These are phyloP conservation scores for Caenorhabditis macrosperma DNA, from an alignment of 2,888 invertebrate genomes.

Conservation along the genomic window DNA sequence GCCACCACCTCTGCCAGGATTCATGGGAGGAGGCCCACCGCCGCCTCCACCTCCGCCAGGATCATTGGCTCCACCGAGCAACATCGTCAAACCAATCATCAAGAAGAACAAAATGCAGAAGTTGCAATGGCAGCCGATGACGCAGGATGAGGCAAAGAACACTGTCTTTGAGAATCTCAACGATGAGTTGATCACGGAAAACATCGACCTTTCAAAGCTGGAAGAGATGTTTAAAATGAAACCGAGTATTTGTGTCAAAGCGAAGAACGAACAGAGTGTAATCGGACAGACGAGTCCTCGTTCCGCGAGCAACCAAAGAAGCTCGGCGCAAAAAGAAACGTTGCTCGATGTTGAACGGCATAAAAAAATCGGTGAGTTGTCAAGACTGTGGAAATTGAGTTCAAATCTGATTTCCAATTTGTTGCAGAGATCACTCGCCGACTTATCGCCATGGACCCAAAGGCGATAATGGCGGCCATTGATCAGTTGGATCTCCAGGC, in stretches of 20 bases:
- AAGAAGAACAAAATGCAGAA: slow-evolving; percentile 91
- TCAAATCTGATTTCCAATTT: slow-evolving; percentile 11
- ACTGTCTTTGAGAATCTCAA: slow-evolving; percentile 99
- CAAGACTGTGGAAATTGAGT: not conserved
- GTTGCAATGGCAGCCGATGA: slow-evolving; percentile 97
- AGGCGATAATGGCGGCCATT: slow-evolving; percentile 82
- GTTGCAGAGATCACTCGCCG: slow-evolving; percentile 93
- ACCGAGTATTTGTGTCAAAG: slow-evolving; percentile 23
- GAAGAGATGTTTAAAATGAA: slow-evolving; percentile 93
- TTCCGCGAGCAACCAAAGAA: slow-evolving; percentile 38
- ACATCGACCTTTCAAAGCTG: slow-evolving; percentile 95
- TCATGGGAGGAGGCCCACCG: slow-evolving; percentile 75
- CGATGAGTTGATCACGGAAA: slow-evolving; percentile 90
- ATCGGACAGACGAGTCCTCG: slow-evolving; percentile 57
- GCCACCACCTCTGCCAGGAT: slow-evolving; percentile 65
- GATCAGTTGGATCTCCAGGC: slow-evolving; percentile 88
- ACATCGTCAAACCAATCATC: slow-evolving; percentile 91
- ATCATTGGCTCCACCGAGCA: slow-evolving; percentile 82
- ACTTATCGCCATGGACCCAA: slow-evolving; percentile 93
- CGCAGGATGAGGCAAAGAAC: slow-evolving; percentile 96
- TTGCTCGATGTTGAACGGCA: slow-evolving; percentile 95
- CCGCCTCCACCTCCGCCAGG: slow-evolving; percentile 76
- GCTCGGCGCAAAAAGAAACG: slow-evolving; percentile 81
- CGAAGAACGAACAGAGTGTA: slow-evolving; percentile 26
- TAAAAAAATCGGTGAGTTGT: slow-evolving; percentile 89